A percentile compares a stretch with the other conserved stretches of the same genome.
These are phyloP conservation scores for Lasioglossum calceatum DNA, from an alignment of 2,888 invertebrate genomes.

Conservation along the genomic window DNA sequence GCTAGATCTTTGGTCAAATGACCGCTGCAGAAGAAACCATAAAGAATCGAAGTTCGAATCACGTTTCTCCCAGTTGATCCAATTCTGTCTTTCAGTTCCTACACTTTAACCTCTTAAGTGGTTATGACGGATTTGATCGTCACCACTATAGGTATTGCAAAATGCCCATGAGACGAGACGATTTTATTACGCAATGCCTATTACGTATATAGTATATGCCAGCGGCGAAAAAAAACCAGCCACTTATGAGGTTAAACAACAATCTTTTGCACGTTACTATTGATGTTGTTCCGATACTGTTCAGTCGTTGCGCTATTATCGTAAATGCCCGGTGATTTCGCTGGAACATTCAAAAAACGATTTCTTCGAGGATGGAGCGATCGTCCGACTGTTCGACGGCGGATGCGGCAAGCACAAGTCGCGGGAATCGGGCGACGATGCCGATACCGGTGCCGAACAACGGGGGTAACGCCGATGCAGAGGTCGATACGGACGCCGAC, in stretches of 20 bases:
- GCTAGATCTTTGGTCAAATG: neutral
- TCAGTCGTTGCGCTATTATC: neutral
- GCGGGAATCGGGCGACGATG: constrained; percentile 64
- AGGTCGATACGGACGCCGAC: neutral
- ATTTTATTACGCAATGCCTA: no score
- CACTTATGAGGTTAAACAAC: neutral
- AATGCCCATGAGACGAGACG: neutral
- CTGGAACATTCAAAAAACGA: neutral
- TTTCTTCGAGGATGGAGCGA: constrained; percentile 62
- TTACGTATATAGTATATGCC: no score
- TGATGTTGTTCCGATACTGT: neutral
- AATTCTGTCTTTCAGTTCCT: neutral
- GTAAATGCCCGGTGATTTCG: neutral
- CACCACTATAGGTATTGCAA: neutral
- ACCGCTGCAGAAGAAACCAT: neutral
- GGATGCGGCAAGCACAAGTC: constrained; percentile 57
- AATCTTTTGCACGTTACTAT: neutral
- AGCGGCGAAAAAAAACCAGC: neutral
- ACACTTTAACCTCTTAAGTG: neutral
- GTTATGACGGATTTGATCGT: neutral
- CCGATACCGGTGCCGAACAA: constrained; percentile 26
- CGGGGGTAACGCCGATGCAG: neutral
- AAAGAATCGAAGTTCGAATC: neutral
- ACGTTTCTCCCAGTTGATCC: neutral
- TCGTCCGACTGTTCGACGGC: constrained; percentile 59